Conservation (phyloP, 2,113 vertebrate genomes). For the Solea solea region DNA sequence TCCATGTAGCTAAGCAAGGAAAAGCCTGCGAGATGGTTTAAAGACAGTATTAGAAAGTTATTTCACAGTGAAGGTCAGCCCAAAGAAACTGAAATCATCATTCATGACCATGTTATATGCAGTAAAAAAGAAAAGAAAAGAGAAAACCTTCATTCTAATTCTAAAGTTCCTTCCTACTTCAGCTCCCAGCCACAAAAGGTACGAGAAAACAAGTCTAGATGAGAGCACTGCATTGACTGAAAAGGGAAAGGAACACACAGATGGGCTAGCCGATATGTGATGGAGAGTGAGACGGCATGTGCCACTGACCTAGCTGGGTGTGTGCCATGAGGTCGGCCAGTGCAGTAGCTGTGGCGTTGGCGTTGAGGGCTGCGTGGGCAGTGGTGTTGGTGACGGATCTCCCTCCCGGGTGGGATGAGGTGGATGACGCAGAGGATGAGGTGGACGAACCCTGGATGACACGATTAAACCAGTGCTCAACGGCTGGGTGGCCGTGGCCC, state of each 20-base stretch:
- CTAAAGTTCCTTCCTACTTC: neutral
- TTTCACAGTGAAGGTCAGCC: neutral
- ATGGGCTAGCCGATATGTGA: neutral
- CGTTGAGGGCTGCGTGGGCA: slow-evolving; percentile 81
- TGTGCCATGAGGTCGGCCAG: slow-evolving; percentile 91
- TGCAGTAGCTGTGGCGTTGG: slow-evolving; percentile 84
- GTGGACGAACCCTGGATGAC: slow-evolving; percentile 97
- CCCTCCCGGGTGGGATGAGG: slow-evolving; percentile 95
- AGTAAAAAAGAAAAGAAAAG: neutral
- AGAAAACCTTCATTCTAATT: neutral
- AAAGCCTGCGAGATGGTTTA: neutral
- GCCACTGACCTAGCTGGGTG: slow-evolving; percentile 92
- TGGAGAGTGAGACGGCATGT: slow-evolving; percentile 13
- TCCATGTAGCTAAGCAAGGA: neutral
- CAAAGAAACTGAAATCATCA: neutral
- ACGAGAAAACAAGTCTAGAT: neutral
- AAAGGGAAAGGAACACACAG: slow-evolving; percentile 1
- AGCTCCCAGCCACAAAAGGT: neutral
- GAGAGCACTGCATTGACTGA: neutral
- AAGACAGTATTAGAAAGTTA: neutral
- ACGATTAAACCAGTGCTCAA: slow-evolving; percentile 94
- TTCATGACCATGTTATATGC: neutral
- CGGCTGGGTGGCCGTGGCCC: slow-evolving; percentile 82
- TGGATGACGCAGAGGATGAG: slow-evolving; percentile 97
- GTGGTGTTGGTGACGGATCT: slow-evolving; percentile 83